These are phyloP conservation scores for Spilosoma lubricipeda DNA, from an alignment of 2,888 invertebrate species.

Conservation along the genomic window DNA sequence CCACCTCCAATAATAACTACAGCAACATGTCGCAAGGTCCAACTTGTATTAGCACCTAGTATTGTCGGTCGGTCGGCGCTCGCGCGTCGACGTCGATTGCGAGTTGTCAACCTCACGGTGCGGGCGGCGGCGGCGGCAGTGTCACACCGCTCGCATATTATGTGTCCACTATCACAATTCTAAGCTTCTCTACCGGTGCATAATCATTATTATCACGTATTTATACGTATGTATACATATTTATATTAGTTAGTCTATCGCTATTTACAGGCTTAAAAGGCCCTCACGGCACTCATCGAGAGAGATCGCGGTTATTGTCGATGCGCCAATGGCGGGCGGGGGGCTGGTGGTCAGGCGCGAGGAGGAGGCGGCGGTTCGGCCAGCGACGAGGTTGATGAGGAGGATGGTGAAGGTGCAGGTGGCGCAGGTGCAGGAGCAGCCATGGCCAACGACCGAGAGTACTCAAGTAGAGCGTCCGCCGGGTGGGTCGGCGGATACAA, in stretches of 20 bases:
- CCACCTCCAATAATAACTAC: slow-evolving; percentile 78
- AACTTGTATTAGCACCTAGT: slow-evolving; percentile 85
- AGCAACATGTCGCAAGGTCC: slow-evolving; percentile 82
- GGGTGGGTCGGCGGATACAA: slow-evolving; percentile 89
- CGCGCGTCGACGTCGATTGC: slow-evolving; percentile 70
- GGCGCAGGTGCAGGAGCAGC: slow-evolving; percentile 80
- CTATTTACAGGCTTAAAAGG: slow-evolving; percentile 79
- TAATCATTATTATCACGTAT: slow-evolving; percentile 83
- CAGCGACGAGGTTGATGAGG: slow-evolving; percentile 88
- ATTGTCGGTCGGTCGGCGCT: slow-evolving; percentile 83
- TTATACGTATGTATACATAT: slow-evolving; percentile 82
- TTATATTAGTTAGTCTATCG: slow-evolving; percentile 74
- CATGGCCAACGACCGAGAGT: slow-evolving; percentile 87
- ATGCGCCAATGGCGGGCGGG: slow-evolving; percentile 84
- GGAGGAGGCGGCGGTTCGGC: slow-evolving; percentile 85
- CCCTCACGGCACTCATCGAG: slow-evolving; percentile 70
- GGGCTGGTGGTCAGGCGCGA: slow-evolving; percentile 86
- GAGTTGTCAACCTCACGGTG: slow-evolving; percentile 76
- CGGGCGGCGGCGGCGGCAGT: slow-evolving; percentile 55
- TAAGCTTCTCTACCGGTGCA: slow-evolving; percentile 86
- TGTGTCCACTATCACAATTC: slow-evolving; percentile 83
- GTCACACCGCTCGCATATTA: slow-evolving; percentile 53
- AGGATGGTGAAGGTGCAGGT: slow-evolving; percentile 85
- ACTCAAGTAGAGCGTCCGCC: slow-evolving; percentile 89
- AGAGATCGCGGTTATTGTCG: slow-evolving; percentile 82